Conservation (phyloP, 2,888 invertebrate species). For the Nysson spinosus region DNA sequence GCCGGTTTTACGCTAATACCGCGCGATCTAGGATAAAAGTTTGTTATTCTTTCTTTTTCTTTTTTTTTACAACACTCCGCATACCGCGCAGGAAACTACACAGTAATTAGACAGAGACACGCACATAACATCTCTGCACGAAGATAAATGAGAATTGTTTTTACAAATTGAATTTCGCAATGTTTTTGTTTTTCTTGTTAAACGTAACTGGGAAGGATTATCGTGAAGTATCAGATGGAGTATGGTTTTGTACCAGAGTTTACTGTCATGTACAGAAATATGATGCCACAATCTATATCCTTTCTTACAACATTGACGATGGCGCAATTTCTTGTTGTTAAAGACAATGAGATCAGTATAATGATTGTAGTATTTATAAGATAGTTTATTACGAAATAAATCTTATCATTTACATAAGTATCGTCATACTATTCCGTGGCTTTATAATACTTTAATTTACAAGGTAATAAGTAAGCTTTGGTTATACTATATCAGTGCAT, state of each 20-base stretch:
- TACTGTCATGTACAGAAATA: conserved; percentile 36
- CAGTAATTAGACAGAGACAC: conserved; percentile 34
- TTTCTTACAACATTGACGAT: conserved; percentile 28
- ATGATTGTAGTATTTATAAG: conserved; percentile 41
- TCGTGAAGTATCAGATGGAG: conserved; percentile 19
- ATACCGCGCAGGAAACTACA: conserved; percentile 23
- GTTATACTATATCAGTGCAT: conserved; percentile 17
- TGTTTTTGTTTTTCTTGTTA: too few species aligned
- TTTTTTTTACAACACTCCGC: conserved; percentile 38
- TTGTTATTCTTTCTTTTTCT: conserved; percentile 14
- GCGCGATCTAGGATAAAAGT: conserved; percentile 38
- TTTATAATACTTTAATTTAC: conserved; percentile 35
- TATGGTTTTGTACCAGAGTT: conserved; percentile 52
- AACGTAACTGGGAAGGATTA: conserved; percentile 21
- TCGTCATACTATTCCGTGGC: conserved; percentile 31
- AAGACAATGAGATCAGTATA: conserved; percentile 41
- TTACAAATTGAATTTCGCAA: conserved; percentile 7
- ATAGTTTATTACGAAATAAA: conserved; percentile 37
- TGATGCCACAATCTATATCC: conserved; percentile 15
- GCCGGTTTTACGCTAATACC: conserved; percentile 22
- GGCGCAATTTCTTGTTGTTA: not conserved
- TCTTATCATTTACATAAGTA: conserved; percentile 36
- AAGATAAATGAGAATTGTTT: conserved; percentile 21
- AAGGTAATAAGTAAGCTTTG: conserved; percentile 31
- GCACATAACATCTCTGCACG: conserved; percentile 34